Base-by-base conservation (phyloP, 2,888 invertebrate genomes). In the Pseudococcus longispinus region DNA sequence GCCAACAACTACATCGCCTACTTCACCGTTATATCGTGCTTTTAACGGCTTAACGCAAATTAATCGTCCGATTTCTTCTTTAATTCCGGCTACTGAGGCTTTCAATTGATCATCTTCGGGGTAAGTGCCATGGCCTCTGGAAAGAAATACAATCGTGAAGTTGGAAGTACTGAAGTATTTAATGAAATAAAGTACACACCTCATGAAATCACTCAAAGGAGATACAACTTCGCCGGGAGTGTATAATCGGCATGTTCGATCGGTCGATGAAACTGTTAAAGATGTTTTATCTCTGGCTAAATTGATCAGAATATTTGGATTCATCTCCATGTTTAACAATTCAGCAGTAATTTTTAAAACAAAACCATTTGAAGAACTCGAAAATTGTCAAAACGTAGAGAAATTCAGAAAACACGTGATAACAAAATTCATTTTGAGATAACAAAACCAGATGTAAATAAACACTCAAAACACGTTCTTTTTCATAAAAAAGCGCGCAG, bases 1-100 rank as follows among this genome's bases (percentile, higher is more conserved):
- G 0, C 98, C 99, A 6, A 99, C 96, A 13, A 99, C 94, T 1
- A 99, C 97, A 92, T 99, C 99, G 0, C 99, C 99, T 86, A 99
- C 96, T 92, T 98, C 98, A 11, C 96, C 96, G 88, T 95, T 94
- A 90, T 96, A 98, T 88, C 98, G 94, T 90, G 96, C 95, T 90
- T 98, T 98, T 9, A 98, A 91, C 0, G 99, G 98, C 89, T 94
- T 94, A 4, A 99, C 95, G 84, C 97, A 96, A 88, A 99, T 95
- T 87, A 99, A 92, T 91, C 98, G 97, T 91, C 99, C 99, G 0
- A 99, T 97, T 92, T 96, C 95, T 90, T 98, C 96, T 90, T 97
- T 95, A 23, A 96, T 94, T 32, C 99, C 99, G 60, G 98, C 98
- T 0, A 99, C 97, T 0, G 98, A 97, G 0, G 99, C 95, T 91